phyloP scores from a whole-genome alignment of 92 coral and sea anemone species.

The Epizoanthus stellaris region DNA sequence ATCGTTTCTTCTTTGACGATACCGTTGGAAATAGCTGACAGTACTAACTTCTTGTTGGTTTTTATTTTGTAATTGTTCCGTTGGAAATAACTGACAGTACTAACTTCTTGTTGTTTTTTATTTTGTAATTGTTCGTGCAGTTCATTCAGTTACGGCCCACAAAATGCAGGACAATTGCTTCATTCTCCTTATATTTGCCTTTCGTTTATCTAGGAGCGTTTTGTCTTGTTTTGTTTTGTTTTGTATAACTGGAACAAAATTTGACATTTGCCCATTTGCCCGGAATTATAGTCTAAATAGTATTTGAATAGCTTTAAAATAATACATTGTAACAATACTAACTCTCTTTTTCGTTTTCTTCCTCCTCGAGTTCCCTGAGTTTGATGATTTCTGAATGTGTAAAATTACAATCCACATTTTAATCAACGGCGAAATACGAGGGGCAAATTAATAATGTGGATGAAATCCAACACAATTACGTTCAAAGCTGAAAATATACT shows the following conservation, averaged over 20 bases:
- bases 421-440: not conserved
- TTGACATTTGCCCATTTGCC: not conserved
- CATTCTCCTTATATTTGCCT: too few relatives aligned
- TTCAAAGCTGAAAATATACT: not conserved
- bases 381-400: constrained; percentile 15
- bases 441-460: not conserved
- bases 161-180: too few relatives aligned
- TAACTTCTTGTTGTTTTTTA: too few relatives aligned
- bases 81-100: too few relatives aligned
- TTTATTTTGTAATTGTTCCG: too few relatives aligned
- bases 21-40: too few relatives aligned
- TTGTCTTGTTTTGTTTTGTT: too few relatives aligned
- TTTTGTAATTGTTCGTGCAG: too few relatives aligned
- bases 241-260: not conserved
- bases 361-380: constrained; percentile 35
- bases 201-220: too few relatives aligned
- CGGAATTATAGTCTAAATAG: not conserved
- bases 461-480: not conserved
- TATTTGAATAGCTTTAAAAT: not conserved
- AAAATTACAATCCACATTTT: not conserved
- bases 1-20: not conserved
- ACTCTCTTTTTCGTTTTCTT: constrained; percentile 40
- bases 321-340: constrained; percentile 8
- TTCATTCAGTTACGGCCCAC: too few relatives aligned
- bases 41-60: too few relatives aligned